Conservation (phyloP, 1,140 invertebrate species). For the Hyposmocoma kahamanoa region DNA sequence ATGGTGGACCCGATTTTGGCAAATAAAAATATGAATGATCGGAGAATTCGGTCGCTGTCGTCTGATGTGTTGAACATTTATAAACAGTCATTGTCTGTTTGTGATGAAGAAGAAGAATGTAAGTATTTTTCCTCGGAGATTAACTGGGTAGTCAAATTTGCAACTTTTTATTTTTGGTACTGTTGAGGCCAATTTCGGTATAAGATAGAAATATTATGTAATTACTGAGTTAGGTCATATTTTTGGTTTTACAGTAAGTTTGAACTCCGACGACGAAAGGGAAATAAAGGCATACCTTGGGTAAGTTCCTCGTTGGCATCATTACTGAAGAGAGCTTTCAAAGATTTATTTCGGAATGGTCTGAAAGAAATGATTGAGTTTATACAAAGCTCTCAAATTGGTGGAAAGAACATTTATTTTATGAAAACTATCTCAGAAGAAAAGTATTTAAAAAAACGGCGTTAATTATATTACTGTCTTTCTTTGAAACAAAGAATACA, state of each 20-base stretch:
- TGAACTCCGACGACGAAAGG: constrained; percentile 41
- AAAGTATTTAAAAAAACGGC: not conserved
- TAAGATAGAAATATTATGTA: not conserved
- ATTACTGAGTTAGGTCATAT: not conserved
- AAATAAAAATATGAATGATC: not conserved
- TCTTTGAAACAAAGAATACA: constrained; percentile 2
- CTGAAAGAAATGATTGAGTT: not conserved
- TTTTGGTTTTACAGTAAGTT: constrained; percentile 27
- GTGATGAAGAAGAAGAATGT: not conserved
- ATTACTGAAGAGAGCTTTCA: not conserved
- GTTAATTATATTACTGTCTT: not conserved
- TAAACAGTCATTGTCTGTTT: not conserved
- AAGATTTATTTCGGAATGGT: not conserved
- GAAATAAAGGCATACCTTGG: constrained; percentile 50
- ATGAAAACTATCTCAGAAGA: not conserved
- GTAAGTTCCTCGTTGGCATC: constrained; percentile 19
- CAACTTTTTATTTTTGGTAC: no score
- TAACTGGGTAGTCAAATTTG: no score
- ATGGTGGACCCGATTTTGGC: constrained; percentile 10
- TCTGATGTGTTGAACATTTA: not conserved
- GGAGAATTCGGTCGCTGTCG: not conserved
- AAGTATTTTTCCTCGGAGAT: no score
- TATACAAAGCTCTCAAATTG: not conserved
- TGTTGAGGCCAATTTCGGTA: no score
- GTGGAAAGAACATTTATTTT: not conserved